Conservation (phyloP, 2,113 vertebrate species). For the Nansenia antarctica region DNA sequence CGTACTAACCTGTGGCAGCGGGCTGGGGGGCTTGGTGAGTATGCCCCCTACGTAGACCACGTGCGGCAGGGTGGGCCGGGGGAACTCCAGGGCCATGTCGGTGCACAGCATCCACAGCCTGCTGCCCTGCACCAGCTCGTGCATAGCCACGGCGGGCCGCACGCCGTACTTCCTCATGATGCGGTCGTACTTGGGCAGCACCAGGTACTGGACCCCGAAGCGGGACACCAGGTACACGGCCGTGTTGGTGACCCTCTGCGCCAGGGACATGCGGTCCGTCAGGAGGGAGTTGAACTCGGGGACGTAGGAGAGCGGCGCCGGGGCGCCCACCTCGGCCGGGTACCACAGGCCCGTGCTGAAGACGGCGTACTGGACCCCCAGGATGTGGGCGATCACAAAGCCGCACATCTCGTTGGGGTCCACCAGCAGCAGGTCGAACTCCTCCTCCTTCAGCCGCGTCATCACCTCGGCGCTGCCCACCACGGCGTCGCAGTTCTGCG, state of each 20-base stretch:
- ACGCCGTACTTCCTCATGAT: conserved; percentile 92
- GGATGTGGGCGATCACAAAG: conserved; percentile 93
- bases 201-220: conserved; percentile 90
- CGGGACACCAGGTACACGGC: conserved; percentile 90
- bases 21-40: conserved; percentile 88
- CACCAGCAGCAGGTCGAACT: conserved; percentile 93
- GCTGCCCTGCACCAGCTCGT: conserved; percentile 91
- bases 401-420: conserved; percentile 99
- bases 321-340: conserved; percentile 94
- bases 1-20: conserved; percentile 90
- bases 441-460: conserved; percentile 81
- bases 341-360: conserved; percentile 99
- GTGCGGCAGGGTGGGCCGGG: conserved; percentile 93
- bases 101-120: conserved; percentile 98
- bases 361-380: conserved; percentile 93
- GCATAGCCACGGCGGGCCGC: conserved; percentile 85
- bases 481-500: conserved; percentile 93
- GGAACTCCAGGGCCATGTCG: conserved; percentile 95
- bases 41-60: conserved; percentile 98
- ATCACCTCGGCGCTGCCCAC: conserved; percentile 87
- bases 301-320: conserved; percentile 92
- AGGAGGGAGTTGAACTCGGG: conserved; percentile 98
- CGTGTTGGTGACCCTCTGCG: conserved; percentile 90
- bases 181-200: conserved; percentile 93
- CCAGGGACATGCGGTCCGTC: conserved; percentile 91